phyloP scores from a whole-genome alignment of 30 jellyfish, hydroid and myxozoan species.

The Aurelia sp. region DNA sequence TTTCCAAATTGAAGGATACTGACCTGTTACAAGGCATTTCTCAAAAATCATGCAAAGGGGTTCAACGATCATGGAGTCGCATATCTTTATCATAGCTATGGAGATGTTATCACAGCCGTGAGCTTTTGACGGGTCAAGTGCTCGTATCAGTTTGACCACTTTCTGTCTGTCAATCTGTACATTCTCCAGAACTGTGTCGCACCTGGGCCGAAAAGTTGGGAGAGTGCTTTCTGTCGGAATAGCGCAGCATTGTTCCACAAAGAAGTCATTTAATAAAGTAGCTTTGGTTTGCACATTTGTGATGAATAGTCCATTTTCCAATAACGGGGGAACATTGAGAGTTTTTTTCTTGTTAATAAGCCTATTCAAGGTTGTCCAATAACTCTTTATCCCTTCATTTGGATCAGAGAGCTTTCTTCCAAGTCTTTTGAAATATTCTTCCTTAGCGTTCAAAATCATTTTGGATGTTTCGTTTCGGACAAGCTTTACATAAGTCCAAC shows the following conservation, averaged over 20 bases:
- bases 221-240: conserved; percentile 34
- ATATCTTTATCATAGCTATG: conserved; percentile 52
- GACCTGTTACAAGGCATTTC: conserved; percentile 31
- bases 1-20: conserved; percentile 55
- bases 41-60: conserved; percentile 55
- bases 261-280: conserved; percentile 27
- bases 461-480: conserved; percentile 28
- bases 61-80: conserved; percentile 43
- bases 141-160: conserved; percentile 28
- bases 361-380: conserved; percentile 62
- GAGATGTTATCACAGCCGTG: conserved; percentile 67
- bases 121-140: conserved; percentile 41
- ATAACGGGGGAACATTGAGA: conserved; percentile 53
- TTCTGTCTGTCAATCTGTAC: conserved; percentile 5
- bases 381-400: conserved; percentile 35
- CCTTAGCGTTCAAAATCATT: conserved; percentile 46
- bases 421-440: conserved; percentile 26
- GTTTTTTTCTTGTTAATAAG: conserved; percentile 38
- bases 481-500: conserved; percentile 31
- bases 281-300: conserved; percentile 45
- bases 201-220: conserved; percentile 14
- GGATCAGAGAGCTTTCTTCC: conserved; percentile 67
- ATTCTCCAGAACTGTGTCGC: conserved; percentile 17
- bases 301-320: conserved; percentile 30
- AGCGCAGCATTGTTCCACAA: conserved; percentile 44